Evolutionary conservation across 2,888 invertebrate genomes (phyloP).

Genomic region (Drosophila incognita): DNA sequence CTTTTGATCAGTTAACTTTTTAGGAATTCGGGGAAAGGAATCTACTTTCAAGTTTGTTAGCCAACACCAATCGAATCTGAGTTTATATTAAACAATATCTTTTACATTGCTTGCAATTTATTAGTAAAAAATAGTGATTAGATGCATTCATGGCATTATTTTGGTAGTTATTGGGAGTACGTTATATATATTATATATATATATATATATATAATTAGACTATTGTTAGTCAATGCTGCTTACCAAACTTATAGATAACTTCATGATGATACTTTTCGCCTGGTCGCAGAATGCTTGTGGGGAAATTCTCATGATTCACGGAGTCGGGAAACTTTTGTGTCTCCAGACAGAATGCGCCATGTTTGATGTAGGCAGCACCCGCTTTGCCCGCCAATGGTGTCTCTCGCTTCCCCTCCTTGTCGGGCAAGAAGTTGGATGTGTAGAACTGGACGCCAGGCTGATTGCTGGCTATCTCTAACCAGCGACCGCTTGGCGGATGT

Average conservation of each 20-base stretch:
- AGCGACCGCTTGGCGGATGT: constrained; percentile 90
- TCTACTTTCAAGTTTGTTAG: not conserved
- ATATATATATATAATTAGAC: constrained; percentile 8
- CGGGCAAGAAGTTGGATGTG: constrained; percentile 91
- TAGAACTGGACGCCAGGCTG: constrained; percentile 97
- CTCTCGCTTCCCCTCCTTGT: constrained; percentile 85
- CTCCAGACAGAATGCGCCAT: constrained; percentile 94
- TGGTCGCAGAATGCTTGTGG: constrained; percentile 90
- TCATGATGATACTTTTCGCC: constrained; percentile 90
- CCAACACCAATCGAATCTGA: not conserved
- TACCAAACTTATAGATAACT: constrained; percentile 91
- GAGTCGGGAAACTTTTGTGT: constrained; percentile 97
- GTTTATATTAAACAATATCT: constrained; percentile 7
- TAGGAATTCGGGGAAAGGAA: not conserved
- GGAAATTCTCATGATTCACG: constrained; percentile 93
- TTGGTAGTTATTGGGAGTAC: not conserved
- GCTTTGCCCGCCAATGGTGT: constrained; percentile 89
- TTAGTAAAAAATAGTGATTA: constrained; percentile 35
- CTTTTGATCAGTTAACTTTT: too few species aligned
- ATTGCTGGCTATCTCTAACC: constrained; percentile 92
- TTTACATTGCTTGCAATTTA: constrained; percentile 45
- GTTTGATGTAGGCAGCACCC: constrained; percentile 89
- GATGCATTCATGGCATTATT: constrained; percentile 29
- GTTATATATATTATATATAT: constrained; percentile 6
- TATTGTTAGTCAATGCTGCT: constrained; percentile 46